A percentile compares a stretch with the other conserved stretches of the same genome.
These are phyloP conservation scores for Strongylocentrotus purpuratus DNA, from an alignment of 35 echinoderm and acorn worm species.

Conservation along the genomic window DNA sequence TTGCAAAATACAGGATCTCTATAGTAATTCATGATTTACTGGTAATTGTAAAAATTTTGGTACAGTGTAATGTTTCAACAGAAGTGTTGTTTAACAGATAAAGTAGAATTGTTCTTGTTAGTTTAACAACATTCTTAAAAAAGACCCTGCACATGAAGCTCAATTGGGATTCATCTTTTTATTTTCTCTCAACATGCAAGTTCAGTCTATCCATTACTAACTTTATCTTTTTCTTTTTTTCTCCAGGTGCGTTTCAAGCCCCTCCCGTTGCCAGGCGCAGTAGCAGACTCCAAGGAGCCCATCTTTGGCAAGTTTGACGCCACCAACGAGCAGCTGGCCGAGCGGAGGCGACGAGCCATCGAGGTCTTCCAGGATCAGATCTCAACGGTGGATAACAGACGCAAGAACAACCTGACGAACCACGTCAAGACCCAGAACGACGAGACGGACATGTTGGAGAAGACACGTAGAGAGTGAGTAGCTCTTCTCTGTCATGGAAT, in stretches of 20 bases:
- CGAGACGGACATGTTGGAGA: conserved; percentile 82
- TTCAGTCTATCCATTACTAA: no score
- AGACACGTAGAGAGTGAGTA: conserved; percentile 86
- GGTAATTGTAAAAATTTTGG: no score
- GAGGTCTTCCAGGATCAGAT: conserved; percentile 88
- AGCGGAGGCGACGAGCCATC: conserved; percentile 73
- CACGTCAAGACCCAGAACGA: conserved; percentile 85
- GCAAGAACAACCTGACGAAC: conserved; percentile 64
- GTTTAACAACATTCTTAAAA: no score
- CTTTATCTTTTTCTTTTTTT: neutral
- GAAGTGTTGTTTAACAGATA: no score
- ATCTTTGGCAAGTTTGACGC: conserved; percentile 94
- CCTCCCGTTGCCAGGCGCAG: conserved; percentile 81
- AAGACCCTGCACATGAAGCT: no score
- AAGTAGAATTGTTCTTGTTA: no score
- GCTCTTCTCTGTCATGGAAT: no score
- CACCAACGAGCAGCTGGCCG: conserved; percentile 91
- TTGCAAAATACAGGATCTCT: no score
- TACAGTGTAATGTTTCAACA: no score
- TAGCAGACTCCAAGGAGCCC: conserved; percentile 86
- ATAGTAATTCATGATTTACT: no score
- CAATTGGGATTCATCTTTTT: no score
- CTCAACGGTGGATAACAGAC: conserved; percentile 60
- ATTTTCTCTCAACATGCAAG: no score
- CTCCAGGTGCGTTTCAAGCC: conserved; percentile 93